These are phyloP conservation scores for Catharus ustulatus DNA, from an alignment of 2,797 vertebrate species.

Conservation along the genomic window DNA sequence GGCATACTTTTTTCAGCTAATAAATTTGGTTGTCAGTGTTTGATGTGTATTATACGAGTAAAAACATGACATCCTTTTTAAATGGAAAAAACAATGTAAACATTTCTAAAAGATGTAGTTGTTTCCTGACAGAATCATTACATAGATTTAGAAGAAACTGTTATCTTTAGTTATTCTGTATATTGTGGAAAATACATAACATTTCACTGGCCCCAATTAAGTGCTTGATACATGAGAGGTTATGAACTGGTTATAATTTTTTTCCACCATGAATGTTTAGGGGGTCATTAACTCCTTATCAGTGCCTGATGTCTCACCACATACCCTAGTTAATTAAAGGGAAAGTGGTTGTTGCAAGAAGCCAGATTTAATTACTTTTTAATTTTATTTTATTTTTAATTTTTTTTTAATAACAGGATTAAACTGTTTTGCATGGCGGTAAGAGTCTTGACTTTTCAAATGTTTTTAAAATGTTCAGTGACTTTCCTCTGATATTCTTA, in stretches of 20 bases:
- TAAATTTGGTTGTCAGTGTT: not conserved
- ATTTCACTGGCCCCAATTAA: not conserved
- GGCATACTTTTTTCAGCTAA: not conserved
- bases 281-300: not conserved
- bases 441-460: fast-evolving
- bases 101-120: not conserved
- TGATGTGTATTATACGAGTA: not conserved
- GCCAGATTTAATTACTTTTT: not conserved
- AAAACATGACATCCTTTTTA: not conserved
- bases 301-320: not conserved
- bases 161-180: not conserved
- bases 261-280: not conserved
- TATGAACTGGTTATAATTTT: not conserved
- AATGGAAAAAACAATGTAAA: not conserved
- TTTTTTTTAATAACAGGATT: not conserved
- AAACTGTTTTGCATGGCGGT: fast-evolving
- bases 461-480: not conserved
- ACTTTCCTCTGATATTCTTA: not conserved
- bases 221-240: fast-evolving
- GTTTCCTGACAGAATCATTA: not conserved
- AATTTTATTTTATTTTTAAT: not conserved
- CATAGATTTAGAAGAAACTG: not conserved
- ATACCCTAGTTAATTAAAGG: not conserved
- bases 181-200: not conserved
- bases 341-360: not conserved